Evolutionary conservation across 2,888 invertebrate species (phyloP), one percentile per base, ranked within the genome.

Genomic region (Arenicola marina): DNA sequence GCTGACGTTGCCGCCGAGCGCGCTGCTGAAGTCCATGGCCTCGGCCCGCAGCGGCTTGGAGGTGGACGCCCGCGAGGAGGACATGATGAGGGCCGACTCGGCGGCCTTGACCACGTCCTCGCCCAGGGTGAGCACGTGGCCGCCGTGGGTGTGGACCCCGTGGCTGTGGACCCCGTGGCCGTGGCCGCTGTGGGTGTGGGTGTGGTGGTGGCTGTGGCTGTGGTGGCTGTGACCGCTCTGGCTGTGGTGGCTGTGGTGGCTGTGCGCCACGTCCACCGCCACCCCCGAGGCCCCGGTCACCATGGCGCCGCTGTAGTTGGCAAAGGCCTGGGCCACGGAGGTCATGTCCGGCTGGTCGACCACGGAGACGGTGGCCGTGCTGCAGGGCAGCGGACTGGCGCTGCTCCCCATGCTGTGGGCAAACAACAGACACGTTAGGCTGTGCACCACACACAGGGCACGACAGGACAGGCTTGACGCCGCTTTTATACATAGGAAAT

Each of bases 221-320:
- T 53, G 53, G 24, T 24, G 33, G 53, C 31, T 24, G 29, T 24
- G 31, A 21, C 29, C 53, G 31, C 26, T n/a, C 45, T 45, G 45
- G 46, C 29, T n/a, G n/a, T 45, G 57, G 4, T 57, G 15, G 24
- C 29, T 24, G 34, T 18, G 7, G n/a, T 4, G 4, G 53, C 7
- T 24, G 32, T 15, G n/a, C 45, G n/a, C 46, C 7, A 32, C 45
- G 4, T 7, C 28, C 57, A 31, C n/a, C 28, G 24, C 28, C 28
- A n/a, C 29, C 11, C 24, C 24, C 3, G 24, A 28, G 21, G 29
- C 57, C n/a, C n/a, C 24, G 4, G 24, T 44, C 3, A 28, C 29
- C 46, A 31, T n/a, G 45, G 28, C 46, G 32, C 24, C n/a, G 32
- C 57, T 57, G 57, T 24, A 46, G 57, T 31, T 32, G 26, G 57